phyloP scores from a whole-genome alignment of 1,140 invertebrate genomes.

The Muscidifurax raptorellus region DNA sequence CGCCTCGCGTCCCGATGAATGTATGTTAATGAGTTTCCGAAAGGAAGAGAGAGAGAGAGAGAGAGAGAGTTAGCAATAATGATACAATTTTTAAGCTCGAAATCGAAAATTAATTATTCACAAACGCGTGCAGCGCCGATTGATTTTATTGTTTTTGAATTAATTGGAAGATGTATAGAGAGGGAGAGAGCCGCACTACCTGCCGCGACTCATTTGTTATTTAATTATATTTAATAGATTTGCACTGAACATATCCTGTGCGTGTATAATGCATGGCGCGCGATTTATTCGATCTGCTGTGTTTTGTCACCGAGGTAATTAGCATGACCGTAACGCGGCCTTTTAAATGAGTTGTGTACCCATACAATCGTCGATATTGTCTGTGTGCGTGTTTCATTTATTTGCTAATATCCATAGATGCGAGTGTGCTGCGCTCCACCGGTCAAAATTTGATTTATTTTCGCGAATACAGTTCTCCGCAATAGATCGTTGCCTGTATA shows the following conservation, averaged over 20 bases:
- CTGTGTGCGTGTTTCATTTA: neutral
- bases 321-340: neutral
- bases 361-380: neutral
- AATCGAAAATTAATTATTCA: slow-evolving; percentile 26
- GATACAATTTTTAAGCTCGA: neutral
- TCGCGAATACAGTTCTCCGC: neutral
- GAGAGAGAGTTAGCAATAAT: neutral
- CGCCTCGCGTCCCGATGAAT: neutral
- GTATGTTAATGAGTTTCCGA: slow-evolving; percentile 26
- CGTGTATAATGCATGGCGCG: no score
- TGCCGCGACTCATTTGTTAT: neutral
- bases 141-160: slow-evolving; percentile 38
- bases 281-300: slow-evolving; percentile 8
- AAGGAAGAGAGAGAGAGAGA: neutral
- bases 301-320: slow-evolving; percentile 15
- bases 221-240: slow-evolving; percentile 36
- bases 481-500: no score
- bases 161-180: neutral
- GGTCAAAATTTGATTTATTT: neutral
- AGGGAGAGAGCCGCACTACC: no score
- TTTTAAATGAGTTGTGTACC: slow-evolving; percentile 6
- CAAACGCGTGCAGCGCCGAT: neutral
- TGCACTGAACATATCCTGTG: neutral
- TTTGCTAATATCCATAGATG: neutral
- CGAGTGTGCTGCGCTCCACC: neutral